Evolutionary conservation across 2,797 vertebrate genomes (phyloP).

Genomic region (Heliangelus exortis): DNA sequence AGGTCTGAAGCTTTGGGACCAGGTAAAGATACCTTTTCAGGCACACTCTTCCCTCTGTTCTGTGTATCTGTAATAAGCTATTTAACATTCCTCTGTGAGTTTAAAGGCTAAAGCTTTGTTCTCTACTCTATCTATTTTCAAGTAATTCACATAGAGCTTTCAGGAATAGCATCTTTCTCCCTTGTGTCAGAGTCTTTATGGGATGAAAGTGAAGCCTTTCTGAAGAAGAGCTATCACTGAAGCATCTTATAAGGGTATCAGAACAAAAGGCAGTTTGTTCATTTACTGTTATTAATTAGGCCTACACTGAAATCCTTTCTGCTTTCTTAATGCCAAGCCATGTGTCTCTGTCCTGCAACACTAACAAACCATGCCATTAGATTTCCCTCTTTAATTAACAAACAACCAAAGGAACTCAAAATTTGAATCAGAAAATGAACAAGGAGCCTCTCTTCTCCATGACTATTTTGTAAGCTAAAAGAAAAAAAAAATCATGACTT

Average conservation of each 20-base stretch:
- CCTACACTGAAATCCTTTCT: neutral
- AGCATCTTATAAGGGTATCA: neutral
- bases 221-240: conserved; percentile 37
- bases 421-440: neutral
- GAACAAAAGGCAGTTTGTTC: conserved; percentile 32
- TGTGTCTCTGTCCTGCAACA: neutral
- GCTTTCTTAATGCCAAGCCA: neutral
- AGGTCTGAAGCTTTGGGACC: neutral
- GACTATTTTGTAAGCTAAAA: neutral
- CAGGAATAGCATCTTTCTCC: conserved; percentile 37
- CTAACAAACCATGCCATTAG: neutral
- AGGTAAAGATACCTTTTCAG: neutral
- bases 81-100: conserved; percentile 30
- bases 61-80: conserved; percentile 16
- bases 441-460: neutral
- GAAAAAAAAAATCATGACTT: neutral
- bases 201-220: conserved; percentile 43
- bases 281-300: conserved; percentile 33
- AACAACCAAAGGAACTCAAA: neutral
- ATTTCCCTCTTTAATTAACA: neutral
- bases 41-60: neutral
- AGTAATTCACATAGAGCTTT: conserved; percentile 16
- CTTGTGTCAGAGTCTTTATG: conserved; percentile 31
- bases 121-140: conserved; percentile 4
- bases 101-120: conserved; percentile 45